These are phyloP conservation scores for Heliconius eleuchia DNA, from an alignment of 1,140 invertebrate genomes.

Conservation along the genomic window DNA sequence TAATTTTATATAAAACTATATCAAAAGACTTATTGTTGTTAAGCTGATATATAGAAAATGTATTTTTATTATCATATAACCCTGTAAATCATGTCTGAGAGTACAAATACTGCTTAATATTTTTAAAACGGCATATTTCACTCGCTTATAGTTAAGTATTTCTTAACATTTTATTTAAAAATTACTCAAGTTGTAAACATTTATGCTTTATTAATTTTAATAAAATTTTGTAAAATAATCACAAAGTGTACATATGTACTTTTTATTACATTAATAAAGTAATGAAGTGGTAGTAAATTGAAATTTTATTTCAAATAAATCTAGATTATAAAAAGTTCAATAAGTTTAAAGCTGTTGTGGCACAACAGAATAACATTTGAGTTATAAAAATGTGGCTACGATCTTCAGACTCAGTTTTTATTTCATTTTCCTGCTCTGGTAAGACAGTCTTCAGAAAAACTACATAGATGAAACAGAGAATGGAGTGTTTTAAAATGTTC, in stretches of 20 bases:
- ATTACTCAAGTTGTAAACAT: too few relatives aligned
- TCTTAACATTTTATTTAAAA: not conserved
- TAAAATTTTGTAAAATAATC: not conserved
- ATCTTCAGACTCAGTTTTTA: too few relatives aligned
- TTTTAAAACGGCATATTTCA: not conserved
- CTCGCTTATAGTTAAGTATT: not conserved
- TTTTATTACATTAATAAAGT: not conserved
- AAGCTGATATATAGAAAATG: too few relatives aligned
- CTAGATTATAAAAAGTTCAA: not conserved
- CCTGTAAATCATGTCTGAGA: not conserved
- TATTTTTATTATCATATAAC: not conserved
- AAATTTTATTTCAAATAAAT: not conserved
- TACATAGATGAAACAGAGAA: too few relatives aligned
- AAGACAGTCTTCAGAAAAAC: too few relatives aligned
- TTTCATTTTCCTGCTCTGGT: too few relatives aligned
- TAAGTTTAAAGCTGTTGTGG: not conserved
- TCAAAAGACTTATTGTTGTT: too few relatives aligned
- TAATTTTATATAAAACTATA: too few relatives aligned
- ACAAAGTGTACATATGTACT: not conserved
- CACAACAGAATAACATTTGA: too few relatives aligned
- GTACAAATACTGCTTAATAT: not conserved
- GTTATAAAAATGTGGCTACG: too few relatives aligned
- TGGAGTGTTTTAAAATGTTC: too few relatives aligned
- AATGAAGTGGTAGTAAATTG: not conserved
- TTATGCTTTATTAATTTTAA: too few relatives aligned